Conservation (phyloP, 2,888 invertebrate species). For the Lutraria lutraria region DNA sequence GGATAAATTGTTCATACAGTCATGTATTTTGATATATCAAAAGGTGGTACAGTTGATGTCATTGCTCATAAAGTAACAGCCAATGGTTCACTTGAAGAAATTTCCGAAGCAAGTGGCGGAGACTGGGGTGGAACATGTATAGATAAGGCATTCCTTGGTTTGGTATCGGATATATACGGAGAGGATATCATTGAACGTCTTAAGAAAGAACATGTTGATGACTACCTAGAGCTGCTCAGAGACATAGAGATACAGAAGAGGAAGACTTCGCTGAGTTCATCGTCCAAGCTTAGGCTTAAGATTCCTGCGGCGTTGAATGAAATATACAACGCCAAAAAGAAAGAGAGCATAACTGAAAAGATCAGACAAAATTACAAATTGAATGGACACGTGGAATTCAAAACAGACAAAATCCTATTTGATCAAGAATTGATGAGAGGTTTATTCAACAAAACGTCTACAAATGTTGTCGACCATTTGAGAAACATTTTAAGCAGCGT, state of each 20-base stretch:
- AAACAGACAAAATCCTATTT: constrained; percentile 52
- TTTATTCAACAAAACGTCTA: constrained; percentile 36
- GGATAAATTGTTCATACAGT: neutral
- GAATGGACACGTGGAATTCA: constrained; percentile 39
- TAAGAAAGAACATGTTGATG: constrained; percentile 41
- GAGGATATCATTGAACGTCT: constrained; percentile 36
- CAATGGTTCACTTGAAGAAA: constrained; percentile 41
- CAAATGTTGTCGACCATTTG: constrained; percentile 35
- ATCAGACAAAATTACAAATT: constrained; percentile 21
- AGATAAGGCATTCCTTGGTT: constrained; percentile 49
- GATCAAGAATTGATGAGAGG: constrained; percentile 45
- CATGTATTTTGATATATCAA: neutral
- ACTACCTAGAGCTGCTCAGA: constrained; percentile 54
- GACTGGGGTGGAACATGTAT: constrained; percentile 56
- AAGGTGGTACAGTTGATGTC: constrained; percentile 58
- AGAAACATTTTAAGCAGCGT: constrained; percentile 20
- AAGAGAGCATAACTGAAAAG: constrained; percentile 47
- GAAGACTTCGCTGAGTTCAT: constrained; percentile 35
- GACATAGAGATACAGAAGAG: constrained; percentile 67
- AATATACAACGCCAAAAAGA: constrained; percentile 43
- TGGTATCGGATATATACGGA: constrained; percentile 26
- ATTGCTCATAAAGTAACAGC: constrained; percentile 48
- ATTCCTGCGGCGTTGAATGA: constrained; percentile 54
- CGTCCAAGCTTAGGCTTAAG: constrained; percentile 51
- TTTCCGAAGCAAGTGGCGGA: constrained; percentile 53